Evolutionary conservation across 2,888 invertebrate genomes (phyloP).

Genomic region (Acleris cristana): DNA sequence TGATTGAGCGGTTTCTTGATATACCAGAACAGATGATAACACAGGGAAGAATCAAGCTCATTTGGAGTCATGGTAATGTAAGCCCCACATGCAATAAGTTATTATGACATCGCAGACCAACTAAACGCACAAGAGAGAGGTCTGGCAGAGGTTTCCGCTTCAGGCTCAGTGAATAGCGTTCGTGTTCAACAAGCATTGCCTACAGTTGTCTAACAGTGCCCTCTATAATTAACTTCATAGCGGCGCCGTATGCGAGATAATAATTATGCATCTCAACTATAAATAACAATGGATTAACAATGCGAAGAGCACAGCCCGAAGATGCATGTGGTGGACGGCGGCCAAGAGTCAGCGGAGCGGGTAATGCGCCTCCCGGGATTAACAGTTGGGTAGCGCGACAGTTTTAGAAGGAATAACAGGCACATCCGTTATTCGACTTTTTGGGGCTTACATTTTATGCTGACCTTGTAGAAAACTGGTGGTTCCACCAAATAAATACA

Average conservation of each 20-base stretch:
- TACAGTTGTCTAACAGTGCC: slow-evolving; percentile 47
- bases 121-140: slow-evolving; percentile 32
- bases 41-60: background rate
- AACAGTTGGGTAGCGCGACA: slow-evolving; percentile 66
- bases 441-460: background rate
- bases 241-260: slow-evolving; percentile 41
- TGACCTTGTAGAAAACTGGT: too few relatives aligned
- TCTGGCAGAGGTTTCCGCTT: slow-evolving; percentile 47
- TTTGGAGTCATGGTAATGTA: background rate
- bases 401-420: slow-evolving; percentile 56
- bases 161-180: slow-evolving; percentile 50
- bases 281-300: slow-evolving; percentile 74
- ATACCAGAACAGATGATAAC: too few relatives aligned
- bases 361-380: slow-evolving; percentile 62
- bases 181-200: slow-evolving; percentile 54
- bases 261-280: slow-evolving; percentile 56
- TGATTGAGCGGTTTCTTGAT: too few relatives aligned
- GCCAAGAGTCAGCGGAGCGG: slow-evolving; percentile 69
- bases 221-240: slow-evolving; percentile 56
- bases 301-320: slow-evolving; percentile 54
- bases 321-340: slow-evolving; percentile 65
- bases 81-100: background rate
- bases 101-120: background rate
- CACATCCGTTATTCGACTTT: slow-evolving; percentile 44
- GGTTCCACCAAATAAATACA: too few relatives aligned